Conservation (phyloP, 2,797 vertebrate genomes). For the Micromesistius poutassou region DNA sequence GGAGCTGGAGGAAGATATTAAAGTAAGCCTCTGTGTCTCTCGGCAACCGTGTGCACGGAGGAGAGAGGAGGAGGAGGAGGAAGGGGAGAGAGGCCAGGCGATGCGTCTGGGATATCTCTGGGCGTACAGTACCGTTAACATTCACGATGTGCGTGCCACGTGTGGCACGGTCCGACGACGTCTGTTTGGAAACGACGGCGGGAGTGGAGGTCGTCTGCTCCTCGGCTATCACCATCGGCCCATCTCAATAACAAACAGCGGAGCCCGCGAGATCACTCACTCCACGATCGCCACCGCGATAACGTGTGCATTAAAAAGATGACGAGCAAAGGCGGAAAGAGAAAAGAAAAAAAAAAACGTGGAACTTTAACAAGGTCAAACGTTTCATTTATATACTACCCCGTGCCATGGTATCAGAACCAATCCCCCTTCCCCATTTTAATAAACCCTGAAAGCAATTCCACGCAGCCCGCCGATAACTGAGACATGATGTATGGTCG, state of each 20-base stretch:
- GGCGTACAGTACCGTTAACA: constrained; percentile 37
- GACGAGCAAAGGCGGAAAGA: too few species aligned
- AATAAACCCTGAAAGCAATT: constrained; percentile 15
- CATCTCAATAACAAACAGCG: constrained; percentile 36
- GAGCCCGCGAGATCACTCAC: constrained; percentile 38
- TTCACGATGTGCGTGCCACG: constrained; percentile 40
- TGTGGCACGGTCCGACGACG: constrained; percentile 23
- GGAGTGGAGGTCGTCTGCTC: neutral
- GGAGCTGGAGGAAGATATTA: neutral
- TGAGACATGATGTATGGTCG: constrained; percentile 49
- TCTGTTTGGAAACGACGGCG: constrained; percentile 21
- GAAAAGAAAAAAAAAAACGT: constrained; percentile 8
- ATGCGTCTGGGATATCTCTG: constrained; percentile 15
- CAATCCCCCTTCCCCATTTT: constrained; percentile 17
- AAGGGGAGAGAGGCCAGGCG: neutral
- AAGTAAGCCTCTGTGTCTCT: neutral
- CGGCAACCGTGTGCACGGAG: neutral
- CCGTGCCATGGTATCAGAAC: neutral
- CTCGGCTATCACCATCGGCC: neutral
- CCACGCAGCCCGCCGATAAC: constrained; percentile 40
- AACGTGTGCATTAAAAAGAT: constrained; percentile 44
- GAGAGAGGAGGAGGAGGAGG: neutral
- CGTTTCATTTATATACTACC: constrained; percentile 18
- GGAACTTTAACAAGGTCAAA: constrained; percentile 55
- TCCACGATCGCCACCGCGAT: constrained; percentile 51